These are phyloP conservation scores for Spilarctia lutea DNA, from an alignment of 2,888 invertebrate genomes.

Conservation along the genomic window DNA sequence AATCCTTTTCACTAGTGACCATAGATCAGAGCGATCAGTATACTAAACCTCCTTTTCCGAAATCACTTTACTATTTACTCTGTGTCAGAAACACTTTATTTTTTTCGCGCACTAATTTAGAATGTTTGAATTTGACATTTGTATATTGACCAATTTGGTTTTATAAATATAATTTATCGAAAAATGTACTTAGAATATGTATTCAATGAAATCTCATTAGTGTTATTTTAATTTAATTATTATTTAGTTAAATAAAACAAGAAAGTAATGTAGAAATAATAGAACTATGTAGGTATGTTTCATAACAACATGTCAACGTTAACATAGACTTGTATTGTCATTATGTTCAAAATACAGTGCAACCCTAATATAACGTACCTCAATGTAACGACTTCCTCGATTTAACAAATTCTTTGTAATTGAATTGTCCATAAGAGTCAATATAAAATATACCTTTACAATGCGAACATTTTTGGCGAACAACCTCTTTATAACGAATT, in stretches of 20 bases:
- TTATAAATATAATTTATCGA: not conserved
- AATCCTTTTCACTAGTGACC: not conserved
- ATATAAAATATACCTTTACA: too few species aligned
- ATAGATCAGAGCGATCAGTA: not conserved
- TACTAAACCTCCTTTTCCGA: not conserved
- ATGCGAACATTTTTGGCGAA: too few species aligned
- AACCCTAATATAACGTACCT: too few species aligned
- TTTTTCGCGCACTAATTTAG: not conserved
- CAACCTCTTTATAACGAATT: too few species aligned
- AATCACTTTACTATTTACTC: not conserved
- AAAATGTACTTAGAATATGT: conserved; percentile 43
- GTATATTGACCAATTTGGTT: not conserved
- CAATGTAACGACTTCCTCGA: too few species aligned
- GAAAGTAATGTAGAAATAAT: too few species aligned
- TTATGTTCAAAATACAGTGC: too few species aligned
- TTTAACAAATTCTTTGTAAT: too few species aligned
- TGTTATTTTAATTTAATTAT: conserved; percentile 15
- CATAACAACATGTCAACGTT: not conserved
- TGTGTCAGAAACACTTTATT: not conserved
- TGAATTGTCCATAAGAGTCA: too few species aligned
- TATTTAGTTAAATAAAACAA: not conserved
- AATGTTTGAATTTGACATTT: not conserved
- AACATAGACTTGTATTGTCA: not conserved
- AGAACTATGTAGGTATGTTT: not conserved
- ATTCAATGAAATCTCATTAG: conserved; percentile 47